phyloP scores from a whole-genome alignment of 2,888 invertebrate genomes.

The Apotomis capreana region DNA sequence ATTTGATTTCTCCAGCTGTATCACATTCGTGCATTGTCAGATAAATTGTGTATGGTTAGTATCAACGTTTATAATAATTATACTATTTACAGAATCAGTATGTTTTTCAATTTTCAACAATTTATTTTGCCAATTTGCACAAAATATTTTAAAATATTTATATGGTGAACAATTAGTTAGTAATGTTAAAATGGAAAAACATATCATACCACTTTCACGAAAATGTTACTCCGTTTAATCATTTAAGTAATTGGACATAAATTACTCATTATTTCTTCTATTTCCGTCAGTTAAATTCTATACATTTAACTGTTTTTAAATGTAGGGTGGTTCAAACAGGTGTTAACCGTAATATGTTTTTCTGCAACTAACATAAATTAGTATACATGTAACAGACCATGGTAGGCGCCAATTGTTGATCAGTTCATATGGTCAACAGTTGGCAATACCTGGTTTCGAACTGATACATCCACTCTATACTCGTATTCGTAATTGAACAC shows the following conservation, averaged over 20 bases:
- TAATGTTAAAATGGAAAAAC: slow-evolving; percentile 63
- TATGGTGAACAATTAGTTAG: neutral
- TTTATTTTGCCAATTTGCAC: slow-evolving; percentile 12
- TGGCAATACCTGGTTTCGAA: too few species aligned
- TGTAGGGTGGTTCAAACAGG: too few species aligned
- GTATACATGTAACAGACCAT: too few species aligned
- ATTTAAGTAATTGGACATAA: neutral
- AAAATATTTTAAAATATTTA: neutral
- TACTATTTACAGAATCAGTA: slow-evolving; percentile 46
- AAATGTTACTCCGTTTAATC: slow-evolving; percentile 43
- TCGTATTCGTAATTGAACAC: too few species aligned
- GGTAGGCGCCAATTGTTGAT: too few species aligned
- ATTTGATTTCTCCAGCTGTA: slow-evolving; percentile 54
- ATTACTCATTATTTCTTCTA: too few species aligned
- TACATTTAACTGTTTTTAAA: too few species aligned
- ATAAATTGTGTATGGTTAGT: slow-evolving; percentile 75
- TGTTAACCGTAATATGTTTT: too few species aligned
- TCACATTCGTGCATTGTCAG: slow-evolving; percentile 71
- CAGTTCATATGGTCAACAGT: too few species aligned
- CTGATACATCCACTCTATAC: too few species aligned
- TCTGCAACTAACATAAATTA: too few species aligned
- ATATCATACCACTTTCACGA: slow-evolving; percentile 58
- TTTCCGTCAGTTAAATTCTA: too few species aligned
- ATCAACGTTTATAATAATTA: slow-evolving; percentile 50
- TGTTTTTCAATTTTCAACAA: slow-evolving; percentile 67